Percentiles rank a stretch among this genome's conserved stretches.
Conservation (phyloP, 1,140 invertebrate species). For the Drosophila bocqueti region DNA sequence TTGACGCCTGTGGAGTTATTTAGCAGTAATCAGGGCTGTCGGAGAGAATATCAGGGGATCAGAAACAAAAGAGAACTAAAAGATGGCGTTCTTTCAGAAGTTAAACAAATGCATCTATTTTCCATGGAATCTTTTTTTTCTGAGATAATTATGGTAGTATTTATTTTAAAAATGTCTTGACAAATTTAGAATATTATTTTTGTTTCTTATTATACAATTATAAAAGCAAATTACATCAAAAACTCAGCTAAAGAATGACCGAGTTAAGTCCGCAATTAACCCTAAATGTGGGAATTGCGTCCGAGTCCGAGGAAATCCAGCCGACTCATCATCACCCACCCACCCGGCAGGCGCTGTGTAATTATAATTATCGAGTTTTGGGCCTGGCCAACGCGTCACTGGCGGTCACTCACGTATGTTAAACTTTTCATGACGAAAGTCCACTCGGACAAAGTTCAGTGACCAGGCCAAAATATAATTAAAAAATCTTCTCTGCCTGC, state of each 20-base stretch:
- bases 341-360: slow-evolving; percentile 36
- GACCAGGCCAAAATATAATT: slow-evolving; percentile 55
- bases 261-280: slow-evolving; percentile 21
- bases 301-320: slow-evolving; percentile 21
- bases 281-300: slow-evolving; percentile 15
- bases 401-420: slow-evolving; percentile 57
- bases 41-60: neutral
- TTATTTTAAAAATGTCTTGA: neutral
- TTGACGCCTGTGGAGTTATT: slow-evolving; percentile 30
- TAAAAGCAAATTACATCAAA: neutral
- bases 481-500: neutral
- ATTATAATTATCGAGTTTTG: slow-evolving; percentile 36
- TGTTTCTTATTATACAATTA: neutral
- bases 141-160: neutral
- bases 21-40: slow-evolving; percentile 9
- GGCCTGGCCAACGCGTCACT: slow-evolving; percentile 54
- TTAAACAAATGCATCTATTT: neutral
- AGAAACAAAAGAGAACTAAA: neutral
- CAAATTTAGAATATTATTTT: neutral
- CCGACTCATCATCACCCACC: slow-evolving; percentile 36
- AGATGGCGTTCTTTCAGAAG: neutral
- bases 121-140: neutral
- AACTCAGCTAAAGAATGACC: slow-evolving; percentile 20
- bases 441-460: slow-evolving; percentile 80
- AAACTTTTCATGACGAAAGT: slow-evolving; percentile 76